A percentile compares a stretch with the other conserved stretches of the same genome.
These are phyloP conservation scores for Hippocampus kuda DNA, from an alignment of 2,797 vertebrate genomes.

Conservation along the genomic window DNA sequence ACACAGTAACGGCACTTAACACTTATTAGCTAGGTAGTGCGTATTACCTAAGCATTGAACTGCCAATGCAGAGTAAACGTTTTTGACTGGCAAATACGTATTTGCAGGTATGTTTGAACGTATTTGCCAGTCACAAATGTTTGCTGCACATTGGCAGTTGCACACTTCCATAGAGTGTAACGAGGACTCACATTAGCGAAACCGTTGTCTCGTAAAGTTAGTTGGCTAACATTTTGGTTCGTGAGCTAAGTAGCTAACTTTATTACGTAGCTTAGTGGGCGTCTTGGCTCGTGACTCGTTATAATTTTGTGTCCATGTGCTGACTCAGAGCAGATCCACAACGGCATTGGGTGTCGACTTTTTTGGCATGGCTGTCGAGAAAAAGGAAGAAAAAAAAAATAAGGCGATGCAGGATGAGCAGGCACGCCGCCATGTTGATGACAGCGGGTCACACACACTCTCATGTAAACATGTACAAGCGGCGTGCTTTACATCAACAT, in stretches of 20 bases:
- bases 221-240: not conserved
- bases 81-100: too few relatives aligned
- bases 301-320: slow-evolving; percentile 31
- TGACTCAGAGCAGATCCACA: slow-evolving; percentile 51
- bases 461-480: slow-evolving; percentile 14
- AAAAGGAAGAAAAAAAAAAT: not conserved
- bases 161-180: not conserved
- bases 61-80: too few relatives aligned
- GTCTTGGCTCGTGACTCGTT: not conserved
- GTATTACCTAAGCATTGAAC: too few relatives aligned
- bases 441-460: slow-evolving; percentile 19
- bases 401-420: slow-evolving; percentile 31
- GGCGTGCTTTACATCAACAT: slow-evolving; percentile 26
- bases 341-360: slow-evolving; percentile 49
- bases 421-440: slow-evolving; percentile 30
- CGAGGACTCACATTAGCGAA: not conserved
- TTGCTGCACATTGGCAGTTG: too few relatives aligned
- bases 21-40: too few relatives aligned
- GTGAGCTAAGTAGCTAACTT: not conserved
- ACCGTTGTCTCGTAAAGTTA: too few relatives aligned
- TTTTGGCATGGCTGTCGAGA: slow-evolving; percentile 31
- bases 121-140: too few relatives aligned
- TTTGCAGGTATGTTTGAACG: too few relatives aligned
- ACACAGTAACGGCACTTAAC: too few relatives aligned
- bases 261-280: not conserved